Conservation (phyloP, 1,140 invertebrate genomes). For the Drosophila hydei region DNA sequence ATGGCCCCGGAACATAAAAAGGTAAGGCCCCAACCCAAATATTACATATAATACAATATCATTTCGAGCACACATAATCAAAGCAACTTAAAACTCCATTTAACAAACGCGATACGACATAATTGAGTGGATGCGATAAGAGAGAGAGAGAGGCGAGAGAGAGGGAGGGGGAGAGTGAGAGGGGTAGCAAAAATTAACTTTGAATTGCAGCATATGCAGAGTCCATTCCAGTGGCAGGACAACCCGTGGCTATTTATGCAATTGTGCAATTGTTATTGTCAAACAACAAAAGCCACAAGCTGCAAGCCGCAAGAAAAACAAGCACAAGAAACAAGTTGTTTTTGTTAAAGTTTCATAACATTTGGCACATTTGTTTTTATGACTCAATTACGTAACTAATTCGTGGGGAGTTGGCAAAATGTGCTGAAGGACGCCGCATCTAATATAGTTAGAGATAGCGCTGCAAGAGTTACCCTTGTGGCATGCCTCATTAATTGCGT, state of each 20-base stretch:
- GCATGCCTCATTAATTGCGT: constrained; percentile 63
- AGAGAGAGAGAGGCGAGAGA: background rate
- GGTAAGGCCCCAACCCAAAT: constrained; percentile 60
- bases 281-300: constrained; percentile 10
- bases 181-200: background rate
- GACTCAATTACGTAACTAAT: constrained; percentile 79
- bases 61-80: constrained; percentile 61
- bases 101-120: constrained; percentile 74
- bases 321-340: constrained; percentile 19
- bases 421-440: constrained; percentile 48
- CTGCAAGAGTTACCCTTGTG: constrained; percentile 29
- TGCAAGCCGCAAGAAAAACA: background rate
- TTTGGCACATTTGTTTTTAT: constrained; percentile 83
- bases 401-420: constrained; percentile 72
- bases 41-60: constrained; percentile 42
- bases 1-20: constrained; percentile 68
- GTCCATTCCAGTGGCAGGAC: constrained; percentile 50
- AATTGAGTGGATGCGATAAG: constrained; percentile 60
- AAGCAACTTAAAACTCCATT: constrained; percentile 77
- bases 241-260: constrained; percentile 74
- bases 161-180: background rate
- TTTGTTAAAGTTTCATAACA: constrained; percentile 61
- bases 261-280: constrained; percentile 70
- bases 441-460: constrained; percentile 26
- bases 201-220: constrained; percentile 71